phyloP scores from a whole-genome alignment of 2,113 vertebrate species.

The Caranx melampygus region DNA sequence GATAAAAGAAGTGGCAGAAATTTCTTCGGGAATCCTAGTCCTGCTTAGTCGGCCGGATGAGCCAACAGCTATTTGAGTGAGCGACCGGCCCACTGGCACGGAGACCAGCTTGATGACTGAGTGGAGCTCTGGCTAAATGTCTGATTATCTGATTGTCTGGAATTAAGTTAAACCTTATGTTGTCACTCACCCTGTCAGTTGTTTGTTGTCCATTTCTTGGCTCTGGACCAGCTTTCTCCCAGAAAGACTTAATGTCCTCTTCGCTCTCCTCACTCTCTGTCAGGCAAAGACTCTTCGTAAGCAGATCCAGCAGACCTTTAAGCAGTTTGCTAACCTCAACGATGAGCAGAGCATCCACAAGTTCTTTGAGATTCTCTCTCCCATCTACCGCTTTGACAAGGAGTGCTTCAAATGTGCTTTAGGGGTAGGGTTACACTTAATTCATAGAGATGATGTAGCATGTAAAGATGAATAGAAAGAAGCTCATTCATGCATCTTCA shows the following conservation, averaged over 20 bases:
- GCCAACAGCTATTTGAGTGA: slow-evolving; percentile 37
- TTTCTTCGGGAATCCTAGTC: background rate
- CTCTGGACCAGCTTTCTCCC: slow-evolving; percentile 25
- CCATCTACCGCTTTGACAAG: slow-evolving; percentile 96
- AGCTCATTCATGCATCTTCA: slow-evolving; percentile 1
- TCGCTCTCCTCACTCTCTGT: background rate
- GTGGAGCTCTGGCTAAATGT: slow-evolving; percentile 57
- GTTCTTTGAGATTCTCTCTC: slow-evolving; percentile 97
- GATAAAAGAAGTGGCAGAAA: background rate
- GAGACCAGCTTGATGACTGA: slow-evolving; percentile 37
- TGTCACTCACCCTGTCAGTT: slow-evolving; percentile 42
- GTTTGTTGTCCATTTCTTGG: slow-evolving; percentile 26
- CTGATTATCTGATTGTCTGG: slow-evolving; percentile 58
- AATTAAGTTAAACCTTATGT: slow-evolving; percentile 59
- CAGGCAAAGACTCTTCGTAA: slow-evolving; percentile 97
- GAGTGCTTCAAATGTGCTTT: slow-evolving; percentile 99
- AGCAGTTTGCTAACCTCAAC: slow-evolving; percentile 96
- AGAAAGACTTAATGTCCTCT: background rate
- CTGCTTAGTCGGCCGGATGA: slow-evolving; percentile 9
- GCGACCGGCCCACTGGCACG: background rate
- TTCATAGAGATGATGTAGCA: slow-evolving; percentile 19
- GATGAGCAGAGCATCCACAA: slow-evolving; percentile 98
- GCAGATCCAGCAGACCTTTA: slow-evolving; percentile 97
- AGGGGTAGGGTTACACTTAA: slow-evolving; percentile 84
- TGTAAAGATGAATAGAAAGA: background rate